These are phyloP conservation scores for Noctuana brunneofusca DNA, from an alignment of 2,888 invertebrate species.

Conservation along the genomic window DNA sequence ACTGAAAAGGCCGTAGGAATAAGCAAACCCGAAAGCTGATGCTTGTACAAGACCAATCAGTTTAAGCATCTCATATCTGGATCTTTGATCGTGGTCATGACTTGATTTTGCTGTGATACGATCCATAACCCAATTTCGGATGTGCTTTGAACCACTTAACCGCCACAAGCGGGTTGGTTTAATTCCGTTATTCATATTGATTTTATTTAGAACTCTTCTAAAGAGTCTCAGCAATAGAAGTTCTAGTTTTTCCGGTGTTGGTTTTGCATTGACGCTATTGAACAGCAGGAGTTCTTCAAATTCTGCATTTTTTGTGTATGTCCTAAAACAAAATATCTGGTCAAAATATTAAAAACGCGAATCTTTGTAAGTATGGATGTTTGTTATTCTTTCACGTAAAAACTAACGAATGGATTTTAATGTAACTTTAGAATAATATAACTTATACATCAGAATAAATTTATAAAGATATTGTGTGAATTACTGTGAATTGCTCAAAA, in stretches of 20 bases:
- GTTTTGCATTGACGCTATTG: neutral
- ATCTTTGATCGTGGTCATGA: constrained; percentile 35
- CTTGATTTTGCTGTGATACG: constrained; percentile 37
- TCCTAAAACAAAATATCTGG: neutral
- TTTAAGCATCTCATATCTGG: constrained; percentile 39
- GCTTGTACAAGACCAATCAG: constrained; percentile 38
- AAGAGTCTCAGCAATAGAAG: neutral
- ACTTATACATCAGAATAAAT: no score
- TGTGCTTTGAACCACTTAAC: constrained; percentile 52
- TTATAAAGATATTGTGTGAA: no score
- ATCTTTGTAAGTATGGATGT: no score
- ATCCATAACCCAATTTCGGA: constrained; percentile 43
- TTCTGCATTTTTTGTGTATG: neutral
- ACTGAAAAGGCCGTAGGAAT: constrained; percentile 47
- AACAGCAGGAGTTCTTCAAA: neutral
- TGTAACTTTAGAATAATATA: no score
- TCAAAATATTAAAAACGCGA: neutral
- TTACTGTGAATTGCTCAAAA: no score
- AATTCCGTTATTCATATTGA: constrained; percentile 48
- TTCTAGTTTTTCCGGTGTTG: neutral
- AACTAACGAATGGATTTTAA: no score
- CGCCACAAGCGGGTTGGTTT: constrained; percentile 65
- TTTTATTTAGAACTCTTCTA: neutral
- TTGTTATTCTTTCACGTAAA: no score
- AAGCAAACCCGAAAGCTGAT: constrained; percentile 38